Conservation (phyloP, 2,888 invertebrate genomes). For the Helobdella robusta region DNA sequence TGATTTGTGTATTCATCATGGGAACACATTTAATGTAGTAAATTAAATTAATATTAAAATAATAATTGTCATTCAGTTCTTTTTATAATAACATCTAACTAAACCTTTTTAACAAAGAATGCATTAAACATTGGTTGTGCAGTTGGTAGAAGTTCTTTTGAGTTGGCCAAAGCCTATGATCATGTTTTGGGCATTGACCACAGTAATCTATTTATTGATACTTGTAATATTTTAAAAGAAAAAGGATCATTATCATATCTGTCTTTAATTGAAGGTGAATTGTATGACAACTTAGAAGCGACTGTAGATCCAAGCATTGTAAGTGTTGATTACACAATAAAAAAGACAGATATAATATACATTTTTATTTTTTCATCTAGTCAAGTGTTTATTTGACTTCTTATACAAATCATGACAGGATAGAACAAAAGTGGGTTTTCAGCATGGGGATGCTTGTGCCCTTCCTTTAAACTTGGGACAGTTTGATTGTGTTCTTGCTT, state of each 20-base stretch:
- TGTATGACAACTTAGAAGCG: conserved; percentile 39
- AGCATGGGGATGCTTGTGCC: conserved; percentile 47
- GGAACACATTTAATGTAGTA: conserved; percentile 24
- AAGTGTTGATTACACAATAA: conserved; percentile 29
- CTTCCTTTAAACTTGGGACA: conserved; percentile 42
- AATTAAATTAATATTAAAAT: background rate
- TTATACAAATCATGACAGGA: too few relatives aligned
- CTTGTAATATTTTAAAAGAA: conserved; percentile 41
- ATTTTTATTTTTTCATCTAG: background rate
- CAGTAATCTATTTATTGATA: conserved; percentile 45
- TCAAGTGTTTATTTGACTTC: too few relatives aligned
- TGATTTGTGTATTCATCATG: conserved; percentile 43
- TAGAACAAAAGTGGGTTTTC: conserved; percentile 38
- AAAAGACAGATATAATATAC: background rate
- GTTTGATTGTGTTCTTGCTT: conserved; percentile 47
- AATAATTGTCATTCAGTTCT: background rate
- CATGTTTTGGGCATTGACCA: conserved; percentile 47
- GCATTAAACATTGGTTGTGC: conserved; percentile 49
- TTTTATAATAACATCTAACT: conserved; percentile 25
- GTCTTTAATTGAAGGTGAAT: conserved; percentile 43
- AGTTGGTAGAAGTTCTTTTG: conserved; percentile 47
- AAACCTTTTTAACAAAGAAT: conserved; percentile 37
- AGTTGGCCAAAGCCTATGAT: conserved; percentile 40
- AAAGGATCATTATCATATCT: conserved; percentile 40
- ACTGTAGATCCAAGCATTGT: conserved; percentile 39